These are phyloP conservation scores for Helostoma temminkii DNA, from an alignment of 2,797 vertebrate genomes.

Conservation along the genomic window DNA sequence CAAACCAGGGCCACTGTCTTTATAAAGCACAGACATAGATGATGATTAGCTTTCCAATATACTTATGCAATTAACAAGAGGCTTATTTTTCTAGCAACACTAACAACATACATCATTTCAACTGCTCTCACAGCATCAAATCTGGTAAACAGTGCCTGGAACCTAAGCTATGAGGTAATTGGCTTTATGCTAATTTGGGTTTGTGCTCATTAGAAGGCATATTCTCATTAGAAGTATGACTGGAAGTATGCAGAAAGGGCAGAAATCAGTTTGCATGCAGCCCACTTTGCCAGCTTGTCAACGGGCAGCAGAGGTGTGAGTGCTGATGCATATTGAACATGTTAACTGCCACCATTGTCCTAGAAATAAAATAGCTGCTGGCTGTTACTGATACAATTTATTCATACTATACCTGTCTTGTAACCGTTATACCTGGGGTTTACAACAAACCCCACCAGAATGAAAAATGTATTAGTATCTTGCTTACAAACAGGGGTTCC, in stretches of 20 bases:
- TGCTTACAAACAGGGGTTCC: neutral
- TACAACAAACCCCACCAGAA: neutral
- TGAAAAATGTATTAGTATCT: neutral
- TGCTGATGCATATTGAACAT: conserved; percentile 27
- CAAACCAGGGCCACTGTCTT: neutral
- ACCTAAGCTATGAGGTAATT: conserved; percentile 29
- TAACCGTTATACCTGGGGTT: neutral
- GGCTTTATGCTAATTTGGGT: conserved; percentile 6
- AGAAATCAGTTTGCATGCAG: neutral
- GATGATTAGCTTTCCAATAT: neutral
- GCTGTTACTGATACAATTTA: no score
- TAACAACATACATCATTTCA: neutral
- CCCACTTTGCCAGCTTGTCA: conserved; percentile 25
- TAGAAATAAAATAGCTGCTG: neutral
- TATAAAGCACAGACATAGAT: neutral
- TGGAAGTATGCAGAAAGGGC: conserved; percentile 31
- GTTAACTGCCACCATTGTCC: neutral
- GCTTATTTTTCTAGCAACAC: neutral
- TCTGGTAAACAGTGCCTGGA: neutral
- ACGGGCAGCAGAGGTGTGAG: conserved; percentile 4
- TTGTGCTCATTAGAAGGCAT: conserved; percentile 39
- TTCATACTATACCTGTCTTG: neutral
- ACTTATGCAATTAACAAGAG: neutral
- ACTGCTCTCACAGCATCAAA: neutral
- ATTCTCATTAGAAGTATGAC: conserved; percentile 22